phyloP scores from a whole-genome alignment of 2,797 vertebrate genomes.

The Cryptoblepharus egeriae region DNA sequence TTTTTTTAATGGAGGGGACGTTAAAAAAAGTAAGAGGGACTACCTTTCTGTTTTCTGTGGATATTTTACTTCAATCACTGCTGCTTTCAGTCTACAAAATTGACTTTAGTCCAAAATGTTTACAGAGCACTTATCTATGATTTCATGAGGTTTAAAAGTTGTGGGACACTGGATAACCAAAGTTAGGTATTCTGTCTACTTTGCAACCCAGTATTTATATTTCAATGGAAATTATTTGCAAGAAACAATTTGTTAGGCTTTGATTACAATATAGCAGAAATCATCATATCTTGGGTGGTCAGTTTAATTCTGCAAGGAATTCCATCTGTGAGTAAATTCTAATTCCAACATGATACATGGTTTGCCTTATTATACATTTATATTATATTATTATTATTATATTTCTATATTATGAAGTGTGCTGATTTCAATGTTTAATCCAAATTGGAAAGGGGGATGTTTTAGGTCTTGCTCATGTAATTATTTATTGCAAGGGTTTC shows the following conservation, averaged over 20 bases:
- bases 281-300: not conserved
- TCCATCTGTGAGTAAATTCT: conserved; percentile 35
- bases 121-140: not conserved
- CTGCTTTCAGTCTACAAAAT: conserved; percentile 16
- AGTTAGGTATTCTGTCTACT: conserved; percentile 22
- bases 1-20: not conserved
- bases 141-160: not conserved
- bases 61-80: conserved; percentile 26
- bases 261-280: conserved; percentile 1
- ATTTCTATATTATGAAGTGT: no score
- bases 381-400: no score
- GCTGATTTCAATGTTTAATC: not conserved
- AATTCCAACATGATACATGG: conserved; percentile 26
- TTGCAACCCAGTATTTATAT: not conserved
- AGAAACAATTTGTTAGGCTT: not conserved
- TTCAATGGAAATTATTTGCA: conserved; percentile 15
- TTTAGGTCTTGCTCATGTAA: conserved; percentile 2
- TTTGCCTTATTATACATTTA: conserved; percentile 27
- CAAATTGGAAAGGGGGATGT: conserved; percentile 33
- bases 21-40: not conserved
- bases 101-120: conserved; percentile 20
- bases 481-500: not conserved
- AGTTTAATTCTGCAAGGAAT: conserved; percentile 21
- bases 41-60: conserved; percentile 19
- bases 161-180: conserved; percentile 18